Base-by-base conservation (phyloP, 2,888 invertebrate genomes). In the Drosophila ustulata region DNA sequence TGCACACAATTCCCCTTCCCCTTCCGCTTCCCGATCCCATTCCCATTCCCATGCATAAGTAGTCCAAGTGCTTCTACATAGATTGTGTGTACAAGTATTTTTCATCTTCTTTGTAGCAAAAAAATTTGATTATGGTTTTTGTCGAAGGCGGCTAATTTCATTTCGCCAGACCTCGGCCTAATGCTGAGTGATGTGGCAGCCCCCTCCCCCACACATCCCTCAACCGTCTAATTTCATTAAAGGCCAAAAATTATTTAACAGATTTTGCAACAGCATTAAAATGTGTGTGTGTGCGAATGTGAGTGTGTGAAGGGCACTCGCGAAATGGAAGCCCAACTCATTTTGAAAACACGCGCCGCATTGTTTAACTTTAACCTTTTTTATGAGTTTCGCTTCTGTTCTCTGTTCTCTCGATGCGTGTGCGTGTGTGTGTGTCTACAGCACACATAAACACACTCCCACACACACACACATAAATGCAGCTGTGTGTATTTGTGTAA, bases 101-200 rank as follows among this genome's bases (percentile, higher is more conserved):
- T 86, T 71, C 75, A 83, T 71, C 53, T 80, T 72, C 84, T 75
- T 80, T 86, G 71, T 84, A 71, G 70, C 51, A 56, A 51, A 77
- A 68, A 68, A 84, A 84, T 84, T 84, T 89, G 88, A 84, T 84
- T 84, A 88, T 89, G 83, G 88, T 89, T 77, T 71, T 89, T 77
- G 81, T 84, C 70, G 75, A 89, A 63, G 75, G 73, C 82, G 71
- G 89, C 82, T 89, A 84, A 84, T 84, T 84, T 89, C 75, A 89
- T 84, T 84, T 68, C 66, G 39, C 78, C 69, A 68, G 68, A 56
- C 86, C 77, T 55, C 66, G 75, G 62, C 66, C 85, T 75, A 70
- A 87, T 70, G 71, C 78, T 84, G 89, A 80, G 62, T 77, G 89
- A 79, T 88, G 81, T 82, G 82, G 71, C 85, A 71, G 71, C 62